Percentiles rank a stretch among this genome's conserved stretches.
phyloP scores from a whole-genome alignment of 92 coral and sea anemone genomes.

The Montipora capitata region DNA sequence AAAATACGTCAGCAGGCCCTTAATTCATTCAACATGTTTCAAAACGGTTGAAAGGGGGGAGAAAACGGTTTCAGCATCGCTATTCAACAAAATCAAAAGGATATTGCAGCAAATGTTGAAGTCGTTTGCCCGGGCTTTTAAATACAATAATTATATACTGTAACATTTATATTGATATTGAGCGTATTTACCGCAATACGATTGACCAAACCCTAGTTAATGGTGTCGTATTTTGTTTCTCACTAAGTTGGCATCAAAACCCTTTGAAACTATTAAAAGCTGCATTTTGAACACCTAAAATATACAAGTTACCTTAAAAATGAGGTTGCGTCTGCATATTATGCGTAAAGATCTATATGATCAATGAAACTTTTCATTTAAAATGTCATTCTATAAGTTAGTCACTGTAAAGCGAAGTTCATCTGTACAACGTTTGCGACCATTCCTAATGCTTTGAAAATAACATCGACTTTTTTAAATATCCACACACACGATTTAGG shows the following conservation, averaged over 20 bases:
- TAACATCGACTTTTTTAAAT: slow-evolving; percentile 21
- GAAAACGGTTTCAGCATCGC: too few species aligned
- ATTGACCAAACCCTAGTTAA: not conserved
- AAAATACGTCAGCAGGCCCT: too few species aligned
- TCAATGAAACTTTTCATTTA: not conserved
- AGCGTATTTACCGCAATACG: slow-evolving; percentile 14
- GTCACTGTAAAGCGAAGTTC: not conserved
- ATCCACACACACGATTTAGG: not conserved
- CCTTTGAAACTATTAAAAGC: not conserved
- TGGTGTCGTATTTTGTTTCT: slow-evolving; percentile 19
- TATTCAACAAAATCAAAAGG: too few species aligned
- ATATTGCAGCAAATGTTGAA: too few species aligned
- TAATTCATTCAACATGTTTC: too few species aligned
- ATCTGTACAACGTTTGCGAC: slow-evolving; percentile 60
- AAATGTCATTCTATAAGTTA: not conserved
- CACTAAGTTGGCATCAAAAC: not conserved
- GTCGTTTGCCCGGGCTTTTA: not conserved
- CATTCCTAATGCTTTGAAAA: not conserved
- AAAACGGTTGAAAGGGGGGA: too few species aligned
- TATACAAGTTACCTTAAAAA: not conserved
- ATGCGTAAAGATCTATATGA: not conserved
- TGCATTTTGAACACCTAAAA: not conserved
- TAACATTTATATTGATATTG: slow-evolving; percentile 2
- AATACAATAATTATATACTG: slow-evolving; percentile 18
- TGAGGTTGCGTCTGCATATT: slow-evolving; percentile 2